Conservation (phyloP, 2,797 vertebrate species). For the Acestrorhynchus altus region DNA sequence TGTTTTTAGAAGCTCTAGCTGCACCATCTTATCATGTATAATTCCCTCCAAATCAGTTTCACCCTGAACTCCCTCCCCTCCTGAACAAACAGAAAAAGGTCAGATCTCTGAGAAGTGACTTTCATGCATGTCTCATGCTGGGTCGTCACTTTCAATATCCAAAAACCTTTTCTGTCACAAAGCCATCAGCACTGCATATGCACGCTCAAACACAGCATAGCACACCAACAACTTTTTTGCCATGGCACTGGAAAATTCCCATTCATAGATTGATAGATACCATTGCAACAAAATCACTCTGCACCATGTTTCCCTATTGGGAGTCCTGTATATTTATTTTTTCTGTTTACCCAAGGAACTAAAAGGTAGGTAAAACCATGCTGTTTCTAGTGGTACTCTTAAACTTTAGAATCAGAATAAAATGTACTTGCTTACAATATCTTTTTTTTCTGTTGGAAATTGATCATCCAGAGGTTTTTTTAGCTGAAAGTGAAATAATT, state of each 20-base stretch:
- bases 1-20: conserved; percentile 67
- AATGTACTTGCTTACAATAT: too few relatives aligned
- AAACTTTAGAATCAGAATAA: too few relatives aligned
- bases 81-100: conserved; percentile 83
- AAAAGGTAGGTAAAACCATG: neutral
- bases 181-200: conserved; percentile 66
- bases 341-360: neutral
- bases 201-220: conserved; percentile 17
- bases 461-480: too few relatives aligned
- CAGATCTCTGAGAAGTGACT: conserved; percentile 84
- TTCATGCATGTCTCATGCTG: conserved; percentile 81
- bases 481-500: too few relatives aligned
- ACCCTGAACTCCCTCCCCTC: conserved; percentile 60
- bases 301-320: neutral
- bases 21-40: conserved; percentile 73
- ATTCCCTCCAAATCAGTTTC: conserved; percentile 76
- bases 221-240: conserved; percentile 22
- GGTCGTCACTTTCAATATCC: conserved; percentile 83
- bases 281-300: neutral
- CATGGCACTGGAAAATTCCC: neutral
- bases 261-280: conserved; percentile 25
- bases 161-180: conserved; percentile 80
- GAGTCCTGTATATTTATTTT: neutral
- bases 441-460: too few relatives aligned
- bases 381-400: too few relatives aligned